Percentiles rank a stretch among this genome's conserved stretches.
Evolutionary conservation across 2,113 vertebrate genomes (phyloP).

Genomic region (Symphodus melops): DNA sequence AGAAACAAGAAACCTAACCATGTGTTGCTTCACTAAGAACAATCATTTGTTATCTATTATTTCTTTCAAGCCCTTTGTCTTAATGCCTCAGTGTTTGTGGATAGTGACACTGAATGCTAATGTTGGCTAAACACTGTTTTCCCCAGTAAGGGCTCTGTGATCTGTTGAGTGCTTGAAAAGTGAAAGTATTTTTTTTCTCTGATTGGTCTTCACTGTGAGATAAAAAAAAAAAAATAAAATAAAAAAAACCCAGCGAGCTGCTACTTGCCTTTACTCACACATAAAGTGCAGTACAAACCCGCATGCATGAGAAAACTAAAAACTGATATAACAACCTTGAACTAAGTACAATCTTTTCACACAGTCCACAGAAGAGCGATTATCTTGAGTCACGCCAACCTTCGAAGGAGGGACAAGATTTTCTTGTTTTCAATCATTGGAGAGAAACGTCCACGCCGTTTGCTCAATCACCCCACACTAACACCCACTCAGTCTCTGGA

Average conservation of each 20-base stretch:
- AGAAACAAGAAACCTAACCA: background rate
- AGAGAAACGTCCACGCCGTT: background rate
- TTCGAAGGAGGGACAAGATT: background rate
- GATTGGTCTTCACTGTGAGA: background rate
- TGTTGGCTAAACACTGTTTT: slow-evolving; percentile 7
- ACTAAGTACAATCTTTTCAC: background rate
- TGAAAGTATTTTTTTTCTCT: background rate
- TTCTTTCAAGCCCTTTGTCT: no score
- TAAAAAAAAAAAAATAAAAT: background rate
- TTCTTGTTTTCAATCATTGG: background rate
- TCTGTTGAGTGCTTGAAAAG: background rate
- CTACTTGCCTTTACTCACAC: background rate
- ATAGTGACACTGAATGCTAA: background rate
- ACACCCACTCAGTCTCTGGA: background rate
- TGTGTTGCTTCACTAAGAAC: no score
- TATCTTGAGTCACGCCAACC: background rate
- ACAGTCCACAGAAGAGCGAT: background rate
- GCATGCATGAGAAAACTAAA: slow-evolving; percentile 6
- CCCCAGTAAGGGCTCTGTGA: background rate
- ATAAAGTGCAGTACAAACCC: background rate
- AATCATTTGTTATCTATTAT: no score
- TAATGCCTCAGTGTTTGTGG: background rate
- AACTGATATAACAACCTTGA: background rate
- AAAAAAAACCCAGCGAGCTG: no score
- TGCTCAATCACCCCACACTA: slow-evolving; percentile 12